phyloP scores from a whole-genome alignment of 2,113 vertebrate species.

The Glaucidium brasilianum region DNA sequence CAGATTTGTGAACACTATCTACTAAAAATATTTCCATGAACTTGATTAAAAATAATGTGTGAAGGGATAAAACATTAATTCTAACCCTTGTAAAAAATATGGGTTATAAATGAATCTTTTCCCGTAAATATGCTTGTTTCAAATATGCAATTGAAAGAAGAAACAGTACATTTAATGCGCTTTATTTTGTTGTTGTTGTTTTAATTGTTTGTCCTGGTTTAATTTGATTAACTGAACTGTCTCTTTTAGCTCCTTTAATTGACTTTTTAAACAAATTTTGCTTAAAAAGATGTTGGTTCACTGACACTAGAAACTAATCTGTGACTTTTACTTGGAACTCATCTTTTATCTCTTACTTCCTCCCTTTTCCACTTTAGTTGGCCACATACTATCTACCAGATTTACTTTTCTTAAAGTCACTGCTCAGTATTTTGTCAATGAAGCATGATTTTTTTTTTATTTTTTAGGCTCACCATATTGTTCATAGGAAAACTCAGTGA shows the following conservation, averaged over 20 bases:
- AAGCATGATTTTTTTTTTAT: not conserved
- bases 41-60: not conserved
- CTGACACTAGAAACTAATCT: not conserved
- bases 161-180: not conserved
- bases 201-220: not conserved
- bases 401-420: not conserved
- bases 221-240: not conserved
- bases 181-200: not conserved
- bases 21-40: not conserved
- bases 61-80: not conserved
- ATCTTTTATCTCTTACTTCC: not conserved
- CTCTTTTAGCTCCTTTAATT: not conserved
- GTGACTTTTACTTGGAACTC: not conserved
- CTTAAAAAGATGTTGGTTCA: not conserved
- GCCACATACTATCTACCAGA: not conserved
- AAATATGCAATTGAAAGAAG: not conserved
- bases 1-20: not conserved
- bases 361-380: not conserved
- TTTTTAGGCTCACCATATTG: not conserved
- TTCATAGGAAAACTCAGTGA: not conserved
- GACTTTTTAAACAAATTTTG: not conserved
- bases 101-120: not conserved
- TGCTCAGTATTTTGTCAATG: not conserved
- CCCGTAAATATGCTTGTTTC: not conserved
- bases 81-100: not conserved